These are phyloP conservation scores for Scophthalmus maximus DNA, from an alignment of 2,113 vertebrate species.

Conservation along the genomic window DNA sequence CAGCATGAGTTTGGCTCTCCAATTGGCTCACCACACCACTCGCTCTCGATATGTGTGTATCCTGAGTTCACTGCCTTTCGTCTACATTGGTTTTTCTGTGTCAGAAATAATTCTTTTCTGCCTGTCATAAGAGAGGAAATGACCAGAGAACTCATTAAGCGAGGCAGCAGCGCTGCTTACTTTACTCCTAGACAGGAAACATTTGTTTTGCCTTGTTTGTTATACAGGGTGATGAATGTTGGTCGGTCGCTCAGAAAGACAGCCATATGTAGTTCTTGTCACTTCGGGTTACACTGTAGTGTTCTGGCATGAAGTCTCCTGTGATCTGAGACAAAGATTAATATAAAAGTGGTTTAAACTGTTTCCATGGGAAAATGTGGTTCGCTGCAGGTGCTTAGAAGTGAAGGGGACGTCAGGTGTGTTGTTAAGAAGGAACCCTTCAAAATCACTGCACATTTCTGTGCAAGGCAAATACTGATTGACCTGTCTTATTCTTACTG, in stretches of 20 bases:
- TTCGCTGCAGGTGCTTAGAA: conserved; percentile 3
- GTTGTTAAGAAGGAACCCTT: neutral
- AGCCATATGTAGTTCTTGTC: conserved; percentile 1
- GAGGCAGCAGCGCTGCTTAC: conserved; percentile 5
- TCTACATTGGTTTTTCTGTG: neutral
- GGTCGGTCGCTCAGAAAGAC: conserved; percentile 5
- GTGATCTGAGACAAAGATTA: neutral
- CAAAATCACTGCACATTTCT: neutral
- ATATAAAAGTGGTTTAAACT: conserved; percentile 3
- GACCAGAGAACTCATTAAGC: conserved; percentile 43
- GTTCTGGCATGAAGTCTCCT: neutral
- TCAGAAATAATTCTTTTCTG: conserved; percentile 27
- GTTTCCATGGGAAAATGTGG: conserved; percentile 8
- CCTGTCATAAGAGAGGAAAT: conserved; percentile 40
- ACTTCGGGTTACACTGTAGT: conserved; percentile 20
- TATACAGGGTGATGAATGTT: conserved; percentile 33
- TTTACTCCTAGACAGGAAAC: conserved; percentile 31
- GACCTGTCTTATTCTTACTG: neutral
- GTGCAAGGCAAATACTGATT: too few relatives aligned
- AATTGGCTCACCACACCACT: neutral
- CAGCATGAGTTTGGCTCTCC: conserved; percentile 22
- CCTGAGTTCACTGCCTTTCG: conserved; percentile 18
- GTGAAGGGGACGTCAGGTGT: neutral
- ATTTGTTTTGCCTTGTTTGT: conserved; percentile 15
- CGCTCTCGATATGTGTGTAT: conserved; percentile 4